phyloP scores from a whole-genome alignment of 2,113 vertebrate species.

The Suncus etruscus region DNA sequence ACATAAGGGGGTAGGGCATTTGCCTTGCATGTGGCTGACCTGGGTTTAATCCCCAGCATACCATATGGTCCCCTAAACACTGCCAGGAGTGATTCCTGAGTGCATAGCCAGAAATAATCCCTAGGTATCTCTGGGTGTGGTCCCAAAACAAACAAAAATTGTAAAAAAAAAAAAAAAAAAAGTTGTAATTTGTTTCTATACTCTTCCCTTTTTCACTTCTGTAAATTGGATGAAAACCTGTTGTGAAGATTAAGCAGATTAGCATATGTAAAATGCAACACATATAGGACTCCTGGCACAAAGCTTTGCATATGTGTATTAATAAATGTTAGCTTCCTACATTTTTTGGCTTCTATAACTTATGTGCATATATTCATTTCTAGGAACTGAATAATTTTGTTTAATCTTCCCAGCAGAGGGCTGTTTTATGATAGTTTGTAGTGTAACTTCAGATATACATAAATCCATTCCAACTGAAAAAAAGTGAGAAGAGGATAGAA shows the following conservation, averaged over 20 bases:
- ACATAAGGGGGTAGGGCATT: too few species aligned
- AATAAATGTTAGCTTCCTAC: slow-evolving; percentile 43
- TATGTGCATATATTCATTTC: slow-evolving; percentile 56
- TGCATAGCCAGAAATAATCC: too few species aligned
- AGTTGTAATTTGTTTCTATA: slow-evolving; percentile 43
- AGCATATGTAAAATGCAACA: slow-evolving; percentile 6
- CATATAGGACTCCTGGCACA: neutral
- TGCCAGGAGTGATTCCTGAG: too few species aligned
- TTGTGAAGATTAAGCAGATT: slow-evolving; percentile 46
- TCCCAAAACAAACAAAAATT: too few species aligned
- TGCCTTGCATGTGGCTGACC: too few species aligned
- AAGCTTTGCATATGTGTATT: slow-evolving; percentile 17
- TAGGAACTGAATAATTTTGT: slow-evolving; percentile 55
- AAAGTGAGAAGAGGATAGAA: slow-evolving; percentile 35
- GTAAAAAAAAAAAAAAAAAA: neutral
- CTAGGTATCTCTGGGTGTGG: too few species aligned
- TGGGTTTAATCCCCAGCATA: too few species aligned
- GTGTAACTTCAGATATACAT: neutral
- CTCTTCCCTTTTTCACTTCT: neutral
- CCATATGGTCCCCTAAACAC: too few species aligned
- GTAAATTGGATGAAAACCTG: slow-evolving; percentile 15
- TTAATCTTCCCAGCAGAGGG: slow-evolving; percentile 40
- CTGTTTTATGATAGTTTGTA: slow-evolving; percentile 58
- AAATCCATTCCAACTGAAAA: slow-evolving; percentile 51
- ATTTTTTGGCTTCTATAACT: slow-evolving; percentile 38